Conservation (phyloP, 2,113 vertebrate genomes). For the Trichomycterus rosablanca region DNA sequence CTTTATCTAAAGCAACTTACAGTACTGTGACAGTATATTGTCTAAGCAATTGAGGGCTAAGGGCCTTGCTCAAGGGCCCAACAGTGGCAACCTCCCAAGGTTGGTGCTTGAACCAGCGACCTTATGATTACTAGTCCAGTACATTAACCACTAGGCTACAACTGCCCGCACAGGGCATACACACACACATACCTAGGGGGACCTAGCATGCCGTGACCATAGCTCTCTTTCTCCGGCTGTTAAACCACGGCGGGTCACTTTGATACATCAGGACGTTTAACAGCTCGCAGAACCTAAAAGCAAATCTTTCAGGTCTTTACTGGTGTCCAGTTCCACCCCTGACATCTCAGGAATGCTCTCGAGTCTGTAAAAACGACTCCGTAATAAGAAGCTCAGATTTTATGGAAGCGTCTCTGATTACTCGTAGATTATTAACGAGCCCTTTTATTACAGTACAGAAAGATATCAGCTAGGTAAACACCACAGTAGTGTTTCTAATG, state of each 20-base stretch:
- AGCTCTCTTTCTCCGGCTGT: constrained; percentile 28
- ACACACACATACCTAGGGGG: constrained; percentile 1
- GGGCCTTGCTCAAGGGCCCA: too few species aligned
- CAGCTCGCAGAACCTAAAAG: constrained; percentile 1
- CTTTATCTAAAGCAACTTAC: too few species aligned
- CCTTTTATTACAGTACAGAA: constrained; percentile 27
- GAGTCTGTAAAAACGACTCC: neutral
- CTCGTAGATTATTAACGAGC: constrained; percentile 25
- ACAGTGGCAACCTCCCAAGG: too few species aligned
- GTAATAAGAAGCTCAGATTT: constrained; percentile 7
- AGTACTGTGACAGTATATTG: too few species aligned
- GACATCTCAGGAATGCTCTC: constrained; percentile 15
- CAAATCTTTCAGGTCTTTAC: constrained; percentile 25
- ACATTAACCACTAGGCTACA: too few species aligned
- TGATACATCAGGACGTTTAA: constrained; percentile 6
- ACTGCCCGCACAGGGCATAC: too few species aligned
- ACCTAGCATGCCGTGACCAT: constrained; percentile 7
- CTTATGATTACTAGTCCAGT: too few species aligned
- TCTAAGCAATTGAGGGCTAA: too few species aligned
- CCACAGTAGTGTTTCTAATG: too few species aligned
- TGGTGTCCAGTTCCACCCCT: constrained; percentile 4
- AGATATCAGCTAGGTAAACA: neutral
- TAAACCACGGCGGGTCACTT: constrained; percentile 26
- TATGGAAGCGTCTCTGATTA: constrained; percentile 13
- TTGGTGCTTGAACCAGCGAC: too few species aligned